Conservation (phyloP, 2,113 vertebrate species). For the Himantopus leucocephalus region DNA sequence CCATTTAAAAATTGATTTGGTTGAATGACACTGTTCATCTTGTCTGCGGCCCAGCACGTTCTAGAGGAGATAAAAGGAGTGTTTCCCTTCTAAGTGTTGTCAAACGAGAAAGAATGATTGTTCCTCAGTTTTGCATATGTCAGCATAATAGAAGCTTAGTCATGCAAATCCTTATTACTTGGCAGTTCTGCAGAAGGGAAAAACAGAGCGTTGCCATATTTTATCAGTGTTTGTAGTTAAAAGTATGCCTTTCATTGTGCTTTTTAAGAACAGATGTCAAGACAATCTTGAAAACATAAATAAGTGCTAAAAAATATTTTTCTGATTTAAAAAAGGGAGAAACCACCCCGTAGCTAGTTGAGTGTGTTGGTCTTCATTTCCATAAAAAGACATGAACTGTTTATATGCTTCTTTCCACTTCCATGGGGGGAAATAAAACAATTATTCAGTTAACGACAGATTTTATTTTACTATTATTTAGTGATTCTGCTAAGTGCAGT, state of each 20-base stretch:
- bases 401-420: slow-evolving; percentile 8
- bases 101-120: slow-evolving; percentile 47
- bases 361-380: slow-evolving; percentile 49
- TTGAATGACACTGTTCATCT: neutral
- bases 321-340: slow-evolving; percentile 34
- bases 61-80: slow-evolving; percentile 24
- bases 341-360: slow-evolving; percentile 9
- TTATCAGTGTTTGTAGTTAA: slow-evolving; percentile 68
- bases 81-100: slow-evolving; percentile 64
- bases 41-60: slow-evolving; percentile 16
- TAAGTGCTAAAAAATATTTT: slow-evolving; percentile 49
- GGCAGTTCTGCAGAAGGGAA: slow-evolving; percentile 52
- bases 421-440: neutral
- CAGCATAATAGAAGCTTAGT: slow-evolving; percentile 71
- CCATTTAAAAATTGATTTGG: slow-evolving; percentile 37
- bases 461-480: slow-evolving; percentile 18
- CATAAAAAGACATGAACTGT: slow-evolving; percentile 34
- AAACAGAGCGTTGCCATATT: slow-evolving; percentile 50
- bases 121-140: slow-evolving; percentile 64
- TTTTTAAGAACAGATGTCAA: slow-evolving; percentile 71
- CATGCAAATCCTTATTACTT: slow-evolving; percentile 76
- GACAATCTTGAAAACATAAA: slow-evolving; percentile 57
- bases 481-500: neutral
- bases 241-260: slow-evolving; percentile 62
- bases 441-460: neutral